Conservation (phyloP, 2,888 invertebrate species). For the Meiosimyza decipiens region DNA sequence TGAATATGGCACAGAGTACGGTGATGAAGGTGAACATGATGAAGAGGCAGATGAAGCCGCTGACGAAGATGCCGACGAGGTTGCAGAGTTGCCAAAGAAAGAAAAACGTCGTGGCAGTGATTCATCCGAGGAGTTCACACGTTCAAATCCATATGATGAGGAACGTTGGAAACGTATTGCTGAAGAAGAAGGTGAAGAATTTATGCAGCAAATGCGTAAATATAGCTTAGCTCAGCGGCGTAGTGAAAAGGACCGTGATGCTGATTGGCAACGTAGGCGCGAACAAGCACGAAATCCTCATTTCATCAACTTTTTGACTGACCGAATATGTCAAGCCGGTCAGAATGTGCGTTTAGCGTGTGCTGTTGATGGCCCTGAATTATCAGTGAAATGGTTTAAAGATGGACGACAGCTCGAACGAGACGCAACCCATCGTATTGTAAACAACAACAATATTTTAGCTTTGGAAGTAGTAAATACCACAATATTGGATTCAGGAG, state of each 20-base stretch:
- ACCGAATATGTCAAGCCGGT: constrained; percentile 79
- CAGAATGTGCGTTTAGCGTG: constrained; percentile 83
- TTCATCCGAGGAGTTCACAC: constrained; percentile 62
- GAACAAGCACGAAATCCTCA: constrained; percentile 62
- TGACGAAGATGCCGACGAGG: constrained; percentile 52
- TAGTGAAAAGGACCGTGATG: constrained; percentile 64
- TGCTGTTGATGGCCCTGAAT: constrained; percentile 79
- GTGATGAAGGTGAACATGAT: constrained; percentile 46
- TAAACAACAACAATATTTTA: constrained; percentile 71
- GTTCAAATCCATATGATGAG: constrained; percentile 61
- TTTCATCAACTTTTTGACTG: constrained; percentile 73
- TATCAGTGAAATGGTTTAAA: constrained; percentile 80
- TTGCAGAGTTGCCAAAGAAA: constrained; percentile 47
- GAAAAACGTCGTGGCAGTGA: constrained; percentile 59
- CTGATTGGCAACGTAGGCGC: constrained; percentile 66
- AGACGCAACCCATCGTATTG: constrained; percentile 66
- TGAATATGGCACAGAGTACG: constrained; percentile 44
- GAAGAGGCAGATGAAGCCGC: constrained; percentile 46
- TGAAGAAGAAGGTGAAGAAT: constrained; percentile 63
- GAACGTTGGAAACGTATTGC: constrained; percentile 64
- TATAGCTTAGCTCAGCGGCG: constrained; percentile 58
- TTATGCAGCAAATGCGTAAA: constrained; percentile 64
- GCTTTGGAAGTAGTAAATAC: constrained; percentile 72
- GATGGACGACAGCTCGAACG: constrained; percentile 71
- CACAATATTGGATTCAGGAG: constrained; percentile 72